These are phyloP conservation scores for Sphaeramia orbicularis DNA, from an alignment of 2,797 vertebrate genomes.

Conservation along the genomic window DNA sequence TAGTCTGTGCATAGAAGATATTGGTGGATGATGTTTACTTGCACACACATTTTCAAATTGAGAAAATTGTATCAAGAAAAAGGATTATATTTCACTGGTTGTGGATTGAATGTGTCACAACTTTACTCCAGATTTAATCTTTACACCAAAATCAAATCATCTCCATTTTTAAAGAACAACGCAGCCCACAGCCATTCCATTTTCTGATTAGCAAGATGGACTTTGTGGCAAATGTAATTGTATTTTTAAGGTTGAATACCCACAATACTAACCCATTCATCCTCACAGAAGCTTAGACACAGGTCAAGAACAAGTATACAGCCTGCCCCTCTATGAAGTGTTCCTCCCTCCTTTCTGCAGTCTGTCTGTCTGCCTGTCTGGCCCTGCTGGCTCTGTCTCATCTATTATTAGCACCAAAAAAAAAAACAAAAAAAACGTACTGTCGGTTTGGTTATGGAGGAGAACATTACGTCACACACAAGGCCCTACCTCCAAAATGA, in stretches of 20 bases:
- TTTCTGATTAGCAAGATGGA: conserved; percentile 26
- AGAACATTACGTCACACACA: conserved; percentile 44
- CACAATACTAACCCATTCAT: conserved; percentile 3
- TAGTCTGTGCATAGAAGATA: no score
- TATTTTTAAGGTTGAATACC: conserved; percentile 35
- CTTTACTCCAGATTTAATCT: background rate
- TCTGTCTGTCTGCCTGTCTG: conserved; percentile 61
- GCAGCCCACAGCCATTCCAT: background rate
- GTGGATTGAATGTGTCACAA: background rate
- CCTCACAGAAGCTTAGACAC: conserved; percentile 15
- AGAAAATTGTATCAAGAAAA: no score
- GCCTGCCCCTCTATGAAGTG: conserved; percentile 44
- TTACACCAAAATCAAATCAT: conserved; percentile 19
- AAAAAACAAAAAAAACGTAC: conserved; percentile 6
- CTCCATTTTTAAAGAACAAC: background rate
- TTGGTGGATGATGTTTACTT: no score
- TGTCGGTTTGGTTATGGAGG: conserved; percentile 39
- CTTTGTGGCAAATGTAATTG: conserved; percentile 28
- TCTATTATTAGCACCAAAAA: conserved; percentile 76
- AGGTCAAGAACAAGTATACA: conserved; percentile 20
- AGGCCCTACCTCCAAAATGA: conserved; percentile 58
- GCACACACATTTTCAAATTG: no score
- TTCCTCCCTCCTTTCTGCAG: conserved; percentile 14
- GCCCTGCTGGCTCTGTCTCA: conserved; percentile 51
- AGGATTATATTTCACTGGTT: no score